Evolutionary conservation across 1,140 invertebrate species (phyloP), one percentile per base, ranked within the genome.

Genomic region (Neodiprion virginianus): DNA sequence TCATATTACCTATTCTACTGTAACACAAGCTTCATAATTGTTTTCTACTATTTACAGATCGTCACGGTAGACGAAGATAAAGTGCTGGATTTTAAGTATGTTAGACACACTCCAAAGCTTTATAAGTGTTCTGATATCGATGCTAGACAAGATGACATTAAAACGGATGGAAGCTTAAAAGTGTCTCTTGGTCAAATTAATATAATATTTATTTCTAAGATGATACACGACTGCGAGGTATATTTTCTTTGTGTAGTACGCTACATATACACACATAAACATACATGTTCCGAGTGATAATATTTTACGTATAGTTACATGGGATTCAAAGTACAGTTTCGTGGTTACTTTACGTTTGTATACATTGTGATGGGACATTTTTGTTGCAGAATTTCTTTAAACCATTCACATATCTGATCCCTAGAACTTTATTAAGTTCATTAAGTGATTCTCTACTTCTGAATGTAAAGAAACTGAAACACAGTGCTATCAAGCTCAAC

Each of bases 31-130:
- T 72, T 74, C 49, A 40, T 14, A 40, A 40, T 40, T 40, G 28
- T 40, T 40, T 40, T 2, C 28, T 40, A 40, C 78, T 50, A 74
- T 77, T 79, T 78, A 1, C 81, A 93, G 92, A 87, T 94, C 70
- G 79, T 94, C 48, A 91, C 91, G 76, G 92, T 92, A 0, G 94
- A 95, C 75, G 94, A 94, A 82, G 94, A 95, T 80, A 94, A 94
- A 85, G 92, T 95, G 0, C 89, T 95, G 75, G 93, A 95, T 80
- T 83, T 95, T 8, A 95, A 95, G 85, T 95, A 94, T 80, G 93
- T 95, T 0, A 89, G 93, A 66, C 90, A 94, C 49, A 93, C 91
- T 73, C 89, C 92, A 49, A 89, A 90, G 49, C 82, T 92, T 47
- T 90, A 91, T 79, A 88, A 88, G 76, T 85, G 84, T 69, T 77